Conservation (phyloP, 2,888 invertebrate species). For the Agrotis puta region DNA sequence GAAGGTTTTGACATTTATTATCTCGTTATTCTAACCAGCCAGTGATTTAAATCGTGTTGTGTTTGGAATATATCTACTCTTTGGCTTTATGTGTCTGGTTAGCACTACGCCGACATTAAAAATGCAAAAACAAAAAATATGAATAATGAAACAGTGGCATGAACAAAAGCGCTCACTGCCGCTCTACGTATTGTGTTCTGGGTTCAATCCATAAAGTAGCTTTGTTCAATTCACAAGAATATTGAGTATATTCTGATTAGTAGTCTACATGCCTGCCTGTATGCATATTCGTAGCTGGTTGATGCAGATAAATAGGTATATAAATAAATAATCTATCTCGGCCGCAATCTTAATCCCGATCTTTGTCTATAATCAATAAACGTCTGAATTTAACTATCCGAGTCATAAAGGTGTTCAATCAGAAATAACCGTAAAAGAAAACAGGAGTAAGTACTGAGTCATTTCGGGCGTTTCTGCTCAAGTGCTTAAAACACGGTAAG, state of each 20-base stretch:
- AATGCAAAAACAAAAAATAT: not conserved
- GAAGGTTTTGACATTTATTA: slow-evolving; percentile 43
- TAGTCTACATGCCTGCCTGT: not conserved
- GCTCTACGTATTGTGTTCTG: too few species aligned
- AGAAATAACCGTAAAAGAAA: too few species aligned
- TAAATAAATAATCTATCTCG: too few species aligned
- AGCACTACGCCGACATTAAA: not conserved
- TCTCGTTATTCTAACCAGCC: slow-evolving; percentile 33
- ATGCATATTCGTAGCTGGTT: not conserved
- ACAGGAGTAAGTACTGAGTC: too few species aligned
- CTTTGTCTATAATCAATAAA: too few species aligned
- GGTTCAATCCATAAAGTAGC: not conserved
- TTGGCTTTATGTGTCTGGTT: not conserved
- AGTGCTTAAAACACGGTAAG: too few species aligned
- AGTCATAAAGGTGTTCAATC: too few species aligned
- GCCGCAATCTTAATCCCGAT: too few species aligned
- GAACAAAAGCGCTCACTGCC: not conserved
- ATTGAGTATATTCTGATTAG: not conserved
- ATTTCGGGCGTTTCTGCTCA: too few species aligned
- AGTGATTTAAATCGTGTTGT: slow-evolving; percentile 42
- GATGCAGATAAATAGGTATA: too few species aligned
- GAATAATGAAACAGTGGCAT: not conserved
- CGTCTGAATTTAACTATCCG: too few species aligned
- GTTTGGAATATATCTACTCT: slow-evolving; percentile 33
- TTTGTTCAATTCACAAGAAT: too few species aligned